Evolutionary conservation across 2,113 vertebrate genomes (phyloP).

Genomic region (Willisornis vidua): DNA sequence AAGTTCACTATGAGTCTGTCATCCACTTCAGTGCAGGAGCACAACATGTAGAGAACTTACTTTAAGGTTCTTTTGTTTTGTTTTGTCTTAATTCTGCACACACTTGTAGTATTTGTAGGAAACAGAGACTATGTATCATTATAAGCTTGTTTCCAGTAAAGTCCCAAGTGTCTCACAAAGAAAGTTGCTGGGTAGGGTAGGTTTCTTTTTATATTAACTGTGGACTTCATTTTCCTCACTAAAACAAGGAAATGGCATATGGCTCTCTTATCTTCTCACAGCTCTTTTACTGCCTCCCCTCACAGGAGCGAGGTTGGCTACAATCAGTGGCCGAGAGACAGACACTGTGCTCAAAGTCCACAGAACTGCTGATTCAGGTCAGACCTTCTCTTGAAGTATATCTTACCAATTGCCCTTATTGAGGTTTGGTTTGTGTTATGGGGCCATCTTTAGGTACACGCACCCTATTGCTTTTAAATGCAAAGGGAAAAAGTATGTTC

Average conservation of each 20-base stretch:
- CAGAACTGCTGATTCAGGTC: background rate
- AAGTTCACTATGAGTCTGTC: background rate
- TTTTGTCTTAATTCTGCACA: background rate
- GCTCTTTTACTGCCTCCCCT: background rate
- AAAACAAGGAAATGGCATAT: background rate
- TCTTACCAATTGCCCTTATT: fast-evolving
- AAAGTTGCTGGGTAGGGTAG: background rate
- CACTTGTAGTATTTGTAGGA: background rate
- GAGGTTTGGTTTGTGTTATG: background rate
- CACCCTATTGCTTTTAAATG: background rate
- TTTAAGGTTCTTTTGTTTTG: background rate
- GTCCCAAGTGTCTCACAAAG: background rate
- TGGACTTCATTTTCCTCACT: background rate
- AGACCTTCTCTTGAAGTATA: background rate
- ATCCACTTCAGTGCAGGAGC: background rate
- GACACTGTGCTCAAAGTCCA: background rate
- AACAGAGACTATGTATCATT: background rate
- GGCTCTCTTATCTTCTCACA: background rate
- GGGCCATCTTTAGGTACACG: background rate
- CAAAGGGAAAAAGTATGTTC: background rate
- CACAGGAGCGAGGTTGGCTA: background rate
- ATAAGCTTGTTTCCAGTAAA: background rate
- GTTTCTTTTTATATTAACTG: background rate
- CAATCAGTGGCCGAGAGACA: background rate
- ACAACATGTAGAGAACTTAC: background rate